A percentile compares a stretch with the other conserved stretches of the same genome.
Evolutionary conservation across 2,888 invertebrate genomes (phyloP).

Genomic region (Andrena chrysosceles): DNA sequence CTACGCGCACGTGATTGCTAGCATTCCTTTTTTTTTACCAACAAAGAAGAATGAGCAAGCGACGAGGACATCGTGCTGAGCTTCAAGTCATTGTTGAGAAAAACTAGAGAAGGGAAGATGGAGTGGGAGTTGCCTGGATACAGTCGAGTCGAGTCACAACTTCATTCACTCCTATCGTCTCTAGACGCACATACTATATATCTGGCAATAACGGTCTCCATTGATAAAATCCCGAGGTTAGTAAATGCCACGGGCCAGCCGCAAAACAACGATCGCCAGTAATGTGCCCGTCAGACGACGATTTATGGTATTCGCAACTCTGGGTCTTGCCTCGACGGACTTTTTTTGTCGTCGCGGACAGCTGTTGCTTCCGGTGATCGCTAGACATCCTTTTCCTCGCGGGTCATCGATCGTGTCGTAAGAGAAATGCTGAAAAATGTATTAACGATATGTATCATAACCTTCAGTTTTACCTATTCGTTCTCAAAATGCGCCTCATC

Average conservation of each 20-base stretch:
- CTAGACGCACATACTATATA: constrained; percentile 29
- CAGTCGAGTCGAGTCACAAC: constrained; percentile 53
- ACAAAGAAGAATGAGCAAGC: constrained; percentile 10
- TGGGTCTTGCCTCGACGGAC: constrained; percentile 1
- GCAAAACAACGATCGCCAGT: constrained; percentile 58
- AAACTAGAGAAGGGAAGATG: constrained; percentile 13
- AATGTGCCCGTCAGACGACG: constrained; percentile 26
- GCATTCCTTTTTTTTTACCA: neutral
- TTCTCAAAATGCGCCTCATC: no score
- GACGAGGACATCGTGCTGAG: constrained; percentile 2
- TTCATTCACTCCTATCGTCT: constrained; percentile 64
- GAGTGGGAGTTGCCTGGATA: constrained; percentile 37
- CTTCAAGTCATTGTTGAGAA: neutral
- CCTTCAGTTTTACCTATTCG: no score
- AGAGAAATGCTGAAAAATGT: neutral
- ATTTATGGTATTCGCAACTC: constrained; percentile 42
- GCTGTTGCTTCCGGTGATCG: constrained; percentile 6
- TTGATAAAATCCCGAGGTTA: constrained; percentile 68
- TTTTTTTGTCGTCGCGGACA: constrained; percentile 9
- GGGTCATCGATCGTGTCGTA: neutral
- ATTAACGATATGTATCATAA: neutral
- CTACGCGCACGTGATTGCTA: neutral
- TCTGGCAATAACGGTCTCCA: constrained; percentile 65
- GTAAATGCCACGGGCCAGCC: constrained; percentile 38
- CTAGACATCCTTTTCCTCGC: neutral